Evolutionary conservation across 2,113 vertebrate genomes (phyloP), one percentile per base, ranked within the genome.

Genomic region (Campylomormyrus tamandua): DNA sequence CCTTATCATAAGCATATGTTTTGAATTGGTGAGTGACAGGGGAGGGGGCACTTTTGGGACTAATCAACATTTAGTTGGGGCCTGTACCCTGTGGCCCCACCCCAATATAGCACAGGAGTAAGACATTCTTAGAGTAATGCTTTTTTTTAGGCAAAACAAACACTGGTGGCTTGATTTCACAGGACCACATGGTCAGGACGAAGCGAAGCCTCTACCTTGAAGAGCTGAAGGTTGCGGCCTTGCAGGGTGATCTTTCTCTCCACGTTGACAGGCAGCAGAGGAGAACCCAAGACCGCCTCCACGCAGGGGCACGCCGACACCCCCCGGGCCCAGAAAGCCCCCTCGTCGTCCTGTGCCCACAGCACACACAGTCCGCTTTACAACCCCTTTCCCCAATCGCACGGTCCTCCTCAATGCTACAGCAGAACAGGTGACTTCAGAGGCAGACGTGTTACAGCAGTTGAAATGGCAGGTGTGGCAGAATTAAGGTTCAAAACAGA

Each of bases 231-330:
- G 93, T 99, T 99, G 89, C 93, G 96, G 31, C 97, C 98, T 53
- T 96, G 92, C 87, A 99, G 92, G 0, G 95, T 97, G 90, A 99
- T 96, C 92, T 98, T 97, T 88, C 95, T 96, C 0, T 96, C 95
- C 85, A 97, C 97, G 0, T 95, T 94, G 90, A 99, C 97, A 0
- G 98, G 98, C 50, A 99, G 93, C 83, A 99, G 92, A 0, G 94
- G 93, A 31, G 97, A 96, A 62, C 97, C 97, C 91, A 97, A 97
- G 46, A 99, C 96, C 77, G 94, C 95, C 90, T 97, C 96, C 86
- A 99, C 97, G n/a, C 98, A 99, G 0, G 98, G 98, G 93, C 98
- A 99, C 0, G 97, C 96, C 27, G 95, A 95, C 1, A 97, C 93
- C 15, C 98, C 97, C 96, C 94, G 94, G 91, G 87, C 96, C 58